Conservation (phyloP, 2,113 vertebrate genomes). For the Oceanites oceanicus region DNA sequence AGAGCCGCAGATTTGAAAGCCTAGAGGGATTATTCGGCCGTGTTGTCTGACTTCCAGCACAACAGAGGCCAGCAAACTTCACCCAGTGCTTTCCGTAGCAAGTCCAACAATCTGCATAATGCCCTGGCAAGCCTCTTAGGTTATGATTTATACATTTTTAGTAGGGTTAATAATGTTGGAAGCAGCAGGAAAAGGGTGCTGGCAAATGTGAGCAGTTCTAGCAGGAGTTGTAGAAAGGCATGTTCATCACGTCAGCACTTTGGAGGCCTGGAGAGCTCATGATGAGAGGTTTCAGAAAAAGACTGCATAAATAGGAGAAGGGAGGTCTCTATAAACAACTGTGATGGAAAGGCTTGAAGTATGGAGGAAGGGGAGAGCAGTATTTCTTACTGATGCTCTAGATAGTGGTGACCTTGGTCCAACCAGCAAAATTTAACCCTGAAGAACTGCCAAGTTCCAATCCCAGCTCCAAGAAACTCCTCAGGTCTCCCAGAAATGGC, state of each 20-base stretch:
- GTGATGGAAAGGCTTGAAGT: neutral
- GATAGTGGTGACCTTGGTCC: neutral
- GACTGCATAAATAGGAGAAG: neutral
- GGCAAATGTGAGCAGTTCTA: neutral
- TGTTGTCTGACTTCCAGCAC: neutral
- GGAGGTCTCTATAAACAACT: neutral
- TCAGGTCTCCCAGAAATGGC: neutral
- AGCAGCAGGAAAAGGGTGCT: neutral
- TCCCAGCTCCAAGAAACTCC: neutral
- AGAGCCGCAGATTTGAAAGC: neutral
- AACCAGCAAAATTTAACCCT: neutral
- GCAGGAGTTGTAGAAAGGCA: neutral
- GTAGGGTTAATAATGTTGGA: neutral
- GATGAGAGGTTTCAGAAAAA: constrained; percentile 19
- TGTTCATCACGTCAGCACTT: neutral
- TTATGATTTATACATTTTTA: neutral
- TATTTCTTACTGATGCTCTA: neutral
- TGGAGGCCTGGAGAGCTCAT: neutral
- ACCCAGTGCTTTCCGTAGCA: neutral
- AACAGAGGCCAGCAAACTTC: neutral
- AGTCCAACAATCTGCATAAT: neutral
- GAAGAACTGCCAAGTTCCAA: neutral
- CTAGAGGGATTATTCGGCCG: neutral
- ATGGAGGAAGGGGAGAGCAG: neutral
- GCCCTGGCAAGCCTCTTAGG: neutral